A percentile compares a stretch with the other conserved stretches of the same genome.
Evolutionary conservation across 2,797 vertebrate genomes (phyloP).

Genomic region (Hirundo rustica): DNA sequence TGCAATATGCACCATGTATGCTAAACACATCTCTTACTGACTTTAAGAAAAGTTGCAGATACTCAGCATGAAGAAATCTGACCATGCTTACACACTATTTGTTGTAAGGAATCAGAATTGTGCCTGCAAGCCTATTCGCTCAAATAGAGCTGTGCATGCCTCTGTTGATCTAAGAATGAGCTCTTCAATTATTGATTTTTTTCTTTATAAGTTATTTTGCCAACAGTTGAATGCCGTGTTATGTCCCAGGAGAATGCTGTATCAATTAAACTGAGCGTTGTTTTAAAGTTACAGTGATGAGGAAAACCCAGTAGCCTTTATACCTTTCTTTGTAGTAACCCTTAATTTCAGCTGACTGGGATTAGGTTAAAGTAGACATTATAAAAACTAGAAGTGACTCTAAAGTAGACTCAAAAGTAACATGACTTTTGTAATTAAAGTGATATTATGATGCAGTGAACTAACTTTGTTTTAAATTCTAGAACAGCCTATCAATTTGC

Average conservation of each 20-base stretch:
- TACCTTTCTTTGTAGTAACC: conserved; percentile 9
- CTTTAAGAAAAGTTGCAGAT: not conserved
- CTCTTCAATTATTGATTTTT: not conserved
- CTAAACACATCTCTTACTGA: not conserved
- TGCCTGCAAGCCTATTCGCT: not conserved
- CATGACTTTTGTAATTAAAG: not conserved
- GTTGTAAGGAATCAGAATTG: not conserved
- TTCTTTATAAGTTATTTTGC: not conserved
- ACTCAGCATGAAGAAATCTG: not conserved
- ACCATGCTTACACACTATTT: not conserved
- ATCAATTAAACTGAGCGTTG: not conserved
- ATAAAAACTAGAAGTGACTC: not conserved
- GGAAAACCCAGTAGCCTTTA: conserved; percentile 10
- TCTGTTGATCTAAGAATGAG: not conserved
- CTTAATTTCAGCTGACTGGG: not conserved
- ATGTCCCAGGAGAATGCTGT: not conserved
- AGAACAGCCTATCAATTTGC: not conserved
- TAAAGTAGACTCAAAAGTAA: not conserved
- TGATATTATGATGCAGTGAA: not conserved
- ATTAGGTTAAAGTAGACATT: not conserved
- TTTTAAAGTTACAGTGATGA: conserved; percentile 47
- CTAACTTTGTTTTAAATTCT: not conserved
- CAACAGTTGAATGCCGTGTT: not conserved
- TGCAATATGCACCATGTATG: not conserved
- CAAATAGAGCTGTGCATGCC: not conserved